A percentile compares a stretch with the other conserved stretches of the same genome.
These are phyloP conservation scores for Phataginus tricuspis DNA, from an alignment of 2,797 vertebrate genomes.

Conservation along the genomic window DNA sequence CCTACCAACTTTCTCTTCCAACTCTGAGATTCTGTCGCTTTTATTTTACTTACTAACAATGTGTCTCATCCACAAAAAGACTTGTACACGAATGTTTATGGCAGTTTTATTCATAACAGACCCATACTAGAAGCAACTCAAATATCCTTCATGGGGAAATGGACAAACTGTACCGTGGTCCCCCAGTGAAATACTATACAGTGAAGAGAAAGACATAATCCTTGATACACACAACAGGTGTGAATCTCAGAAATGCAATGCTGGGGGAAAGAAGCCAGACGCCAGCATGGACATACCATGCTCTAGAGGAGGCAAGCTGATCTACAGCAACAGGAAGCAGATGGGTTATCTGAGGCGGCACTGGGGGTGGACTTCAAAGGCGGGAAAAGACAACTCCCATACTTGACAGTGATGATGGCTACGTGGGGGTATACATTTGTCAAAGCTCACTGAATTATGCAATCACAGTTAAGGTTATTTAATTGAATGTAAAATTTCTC, in stretches of 20 bases:
- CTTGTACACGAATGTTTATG: not conserved
- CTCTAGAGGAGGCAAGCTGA: not conserved
- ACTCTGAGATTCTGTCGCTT: not conserved
- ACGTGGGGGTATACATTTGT: not conserved
- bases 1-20: not conserved
- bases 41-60: not conserved
- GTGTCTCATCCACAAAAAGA: not conserved
- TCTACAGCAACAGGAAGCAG: not conserved
- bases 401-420: not conserved
- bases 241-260: not conserved
- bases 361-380: not conserved
- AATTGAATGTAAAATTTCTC: not conserved
- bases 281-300: accelerated
- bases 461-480: not conserved
- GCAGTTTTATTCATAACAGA: not conserved
- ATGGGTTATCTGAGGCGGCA: not conserved
- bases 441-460: not conserved
- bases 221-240: not conserved
- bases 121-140: not conserved
- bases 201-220: not conserved
- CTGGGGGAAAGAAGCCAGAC: not conserved
- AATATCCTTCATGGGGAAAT: not conserved
- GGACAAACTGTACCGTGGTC: not conserved
- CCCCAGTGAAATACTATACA: not conserved
- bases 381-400: too few relatives aligned